Conservation (phyloP, 2,888 invertebrate species). For the Cheiracanthium punctorium region DNA sequence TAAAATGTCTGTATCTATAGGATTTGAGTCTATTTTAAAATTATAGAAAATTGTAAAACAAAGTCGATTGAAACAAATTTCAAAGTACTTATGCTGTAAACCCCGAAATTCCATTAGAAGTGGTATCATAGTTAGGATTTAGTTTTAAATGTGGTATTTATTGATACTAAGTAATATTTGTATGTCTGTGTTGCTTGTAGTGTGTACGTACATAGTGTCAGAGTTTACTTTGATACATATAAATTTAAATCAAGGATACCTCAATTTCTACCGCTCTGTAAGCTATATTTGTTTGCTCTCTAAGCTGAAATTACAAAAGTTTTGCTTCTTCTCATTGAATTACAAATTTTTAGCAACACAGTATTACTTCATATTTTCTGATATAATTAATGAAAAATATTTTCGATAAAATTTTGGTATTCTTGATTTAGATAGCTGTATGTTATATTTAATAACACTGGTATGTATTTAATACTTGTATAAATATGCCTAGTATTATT, state of each 20-base stretch:
- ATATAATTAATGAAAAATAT: no score
- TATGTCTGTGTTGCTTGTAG: not conserved
- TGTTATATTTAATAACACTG: slow-evolving; percentile 5
- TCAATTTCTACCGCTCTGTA: not conserved
- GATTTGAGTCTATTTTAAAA: no score
- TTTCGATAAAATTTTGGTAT: not conserved
- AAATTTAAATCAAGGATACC: not conserved
- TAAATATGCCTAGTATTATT: not conserved
- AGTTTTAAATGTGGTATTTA: not conserved
- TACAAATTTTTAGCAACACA: no score
- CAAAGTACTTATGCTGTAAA: no score
- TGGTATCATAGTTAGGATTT: not conserved
- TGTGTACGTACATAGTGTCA: not conserved
- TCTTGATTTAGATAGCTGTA: not conserved
- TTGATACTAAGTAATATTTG: not conserved
- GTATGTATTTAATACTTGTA: not conserved
- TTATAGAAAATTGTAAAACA: no score
- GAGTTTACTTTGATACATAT: not conserved
- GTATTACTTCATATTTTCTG: no score
- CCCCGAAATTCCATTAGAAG: no score
- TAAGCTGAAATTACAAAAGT: no score
- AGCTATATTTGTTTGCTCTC: no score
- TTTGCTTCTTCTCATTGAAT: no score
- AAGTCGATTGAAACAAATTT: no score
- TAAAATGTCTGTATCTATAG: no score